Base-by-base conservation (phyloP, 2,113 vertebrate species). In the Caloenas nicobarica region DNA sequence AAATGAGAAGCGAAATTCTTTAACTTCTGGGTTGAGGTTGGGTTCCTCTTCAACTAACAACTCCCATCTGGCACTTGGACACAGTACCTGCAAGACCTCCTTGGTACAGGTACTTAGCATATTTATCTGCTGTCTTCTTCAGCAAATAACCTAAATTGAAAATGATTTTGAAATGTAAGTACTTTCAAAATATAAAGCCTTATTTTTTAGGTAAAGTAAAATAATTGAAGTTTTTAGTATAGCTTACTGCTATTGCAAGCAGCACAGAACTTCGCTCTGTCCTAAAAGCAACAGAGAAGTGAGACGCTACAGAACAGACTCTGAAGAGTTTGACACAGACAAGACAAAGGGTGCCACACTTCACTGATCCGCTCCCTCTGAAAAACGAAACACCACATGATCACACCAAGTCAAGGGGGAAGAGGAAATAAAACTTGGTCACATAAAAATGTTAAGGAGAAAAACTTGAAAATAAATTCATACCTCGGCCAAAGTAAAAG, bases 61-160 rank as follows among this genome's bases (percentile, higher is more conserved):
- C 54, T 71, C 57, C 15, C 34, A 26, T 0, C 14, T 6, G 56
- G 46, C 36, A 73, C 58, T 24, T 33, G 14, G 53, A 64, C 34
- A 64, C 64, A 38, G 46, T 21, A 88, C 38, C 61, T 48, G 16
- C 4, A 51, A 58, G 34, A 74, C 15, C 66, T 85, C 46, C 42
- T 57, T 1, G 0, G 7, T 33, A 53, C 0, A 5, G 31, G 8
- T 4, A 56, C 53, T 74, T 7, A 1, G 38, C 25, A 22, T 3
- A 42, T 57, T 69, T 61, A 25, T 24, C 60, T 65, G 80, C 19
- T 42, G 2, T 25, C 10, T 33, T 38, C 36, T 14, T 16, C 12
- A 53, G 33, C 16, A 44, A 82, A 68, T 8, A 26, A 60, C 24
- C 14, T 40, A 22, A 28, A 54, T 0, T 7, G 7, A 70, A 71